Evolutionary conservation across 2,888 invertebrate species (phyloP).

Genomic region (Plebejus anna): DNA sequence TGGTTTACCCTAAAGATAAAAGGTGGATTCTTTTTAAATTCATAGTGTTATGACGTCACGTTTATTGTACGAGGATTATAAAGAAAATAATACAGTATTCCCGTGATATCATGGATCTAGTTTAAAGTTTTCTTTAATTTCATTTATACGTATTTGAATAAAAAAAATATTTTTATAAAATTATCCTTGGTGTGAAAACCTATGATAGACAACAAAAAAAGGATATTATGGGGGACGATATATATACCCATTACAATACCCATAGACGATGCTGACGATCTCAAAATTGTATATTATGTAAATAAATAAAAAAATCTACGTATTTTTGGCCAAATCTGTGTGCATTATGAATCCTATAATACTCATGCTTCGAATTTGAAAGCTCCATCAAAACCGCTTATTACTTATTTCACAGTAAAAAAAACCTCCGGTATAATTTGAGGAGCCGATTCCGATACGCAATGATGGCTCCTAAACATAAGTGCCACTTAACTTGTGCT

Average conservation of each 20-base stretch:
- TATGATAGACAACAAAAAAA: too few relatives aligned
- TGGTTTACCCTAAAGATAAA: slow-evolving; percentile 2
- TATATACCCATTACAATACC: too few relatives aligned
- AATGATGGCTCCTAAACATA: slow-evolving; percentile 15
- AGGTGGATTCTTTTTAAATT: background rate
- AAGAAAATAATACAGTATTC: background rate
- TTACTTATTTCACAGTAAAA: slow-evolving; percentile 23
- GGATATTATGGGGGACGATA: too few relatives aligned
- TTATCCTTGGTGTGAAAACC: too few relatives aligned
- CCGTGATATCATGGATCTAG: too few relatives aligned
- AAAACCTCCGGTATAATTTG: slow-evolving; percentile 19
- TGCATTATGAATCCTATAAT: background rate
- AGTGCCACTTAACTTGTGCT: slow-evolving; percentile 13
- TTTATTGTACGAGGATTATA: background rate
- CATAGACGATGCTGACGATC: too few relatives aligned
- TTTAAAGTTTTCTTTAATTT: too few relatives aligned
- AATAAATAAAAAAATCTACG: too few relatives aligned
- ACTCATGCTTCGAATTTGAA: background rate
- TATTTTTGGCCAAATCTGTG: background rate
- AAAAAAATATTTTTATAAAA: too few relatives aligned
- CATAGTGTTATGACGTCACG: background rate
- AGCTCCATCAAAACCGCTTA: background rate
- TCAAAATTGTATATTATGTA: too few relatives aligned
- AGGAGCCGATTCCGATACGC: slow-evolving; percentile 11
- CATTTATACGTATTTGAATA: too few relatives aligned